Evolutionary conservation across 2,797 vertebrate species (phyloP).

Genomic region (Myotis findleyi): DNA sequence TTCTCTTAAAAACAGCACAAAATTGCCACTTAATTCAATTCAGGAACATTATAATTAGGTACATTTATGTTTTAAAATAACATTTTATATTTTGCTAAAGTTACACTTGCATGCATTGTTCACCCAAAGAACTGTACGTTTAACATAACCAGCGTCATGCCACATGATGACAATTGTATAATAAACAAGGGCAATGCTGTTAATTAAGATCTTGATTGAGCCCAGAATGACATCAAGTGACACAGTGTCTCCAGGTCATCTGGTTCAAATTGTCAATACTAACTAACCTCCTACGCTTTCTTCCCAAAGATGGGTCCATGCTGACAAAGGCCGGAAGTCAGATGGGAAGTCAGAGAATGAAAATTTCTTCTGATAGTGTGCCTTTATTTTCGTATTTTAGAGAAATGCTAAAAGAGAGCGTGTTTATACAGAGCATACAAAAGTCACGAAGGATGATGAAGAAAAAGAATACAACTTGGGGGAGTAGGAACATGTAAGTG

Average conservation of each 20-base stretch:
- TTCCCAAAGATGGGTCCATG: constrained; percentile 51
- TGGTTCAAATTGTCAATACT: constrained; percentile 73
- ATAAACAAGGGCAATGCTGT: constrained; percentile 61
- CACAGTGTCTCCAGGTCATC: constrained; percentile 66
- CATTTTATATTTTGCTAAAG: constrained; percentile 74
- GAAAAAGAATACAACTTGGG: constrained; percentile 38
- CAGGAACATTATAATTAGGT: constrained; percentile 67
- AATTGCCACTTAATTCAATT: constrained; percentile 79
- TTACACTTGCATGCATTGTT: constrained; percentile 39
- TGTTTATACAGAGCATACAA: neutral
- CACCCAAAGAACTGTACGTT: neutral
- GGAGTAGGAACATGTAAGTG: neutral
- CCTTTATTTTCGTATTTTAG: neutral
- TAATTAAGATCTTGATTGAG: constrained; percentile 75
- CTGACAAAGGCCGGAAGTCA: constrained; percentile 31
- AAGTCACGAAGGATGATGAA: neutral
- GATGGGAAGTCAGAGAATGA: neutral
- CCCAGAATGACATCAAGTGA: constrained; percentile 71
- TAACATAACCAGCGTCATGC: neutral
- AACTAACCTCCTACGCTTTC: constrained; percentile 61
- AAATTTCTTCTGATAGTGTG: constrained; percentile 51
- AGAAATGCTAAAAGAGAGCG: neutral
- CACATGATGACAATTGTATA: neutral
- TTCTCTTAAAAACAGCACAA: constrained; percentile 75
- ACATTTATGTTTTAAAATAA: constrained; percentile 65